A percentile compares a stretch with the other conserved stretches of the same genome.
phyloP scores from a whole-genome alignment of 2,888 invertebrate genomes.

The Tachina grossa region DNA sequence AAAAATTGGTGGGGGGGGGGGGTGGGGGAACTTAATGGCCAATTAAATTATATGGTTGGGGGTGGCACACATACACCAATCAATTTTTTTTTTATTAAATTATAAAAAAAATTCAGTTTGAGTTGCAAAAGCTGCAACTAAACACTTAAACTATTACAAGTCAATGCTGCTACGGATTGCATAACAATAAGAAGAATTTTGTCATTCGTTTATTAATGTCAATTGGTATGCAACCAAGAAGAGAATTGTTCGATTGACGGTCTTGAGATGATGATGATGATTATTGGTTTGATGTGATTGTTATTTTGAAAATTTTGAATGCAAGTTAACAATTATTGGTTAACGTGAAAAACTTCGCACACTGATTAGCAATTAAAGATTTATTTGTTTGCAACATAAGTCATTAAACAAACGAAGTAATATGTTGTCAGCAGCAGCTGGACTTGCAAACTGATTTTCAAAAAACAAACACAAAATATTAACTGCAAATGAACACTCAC shows the following conservation, averaged over 20 bases:
- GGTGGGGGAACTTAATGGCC: background rate
- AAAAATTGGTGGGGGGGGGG: background rate
- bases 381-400: conserved; percentile 50
- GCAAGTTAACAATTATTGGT: conserved; percentile 35
- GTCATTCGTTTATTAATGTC: conserved; percentile 1
- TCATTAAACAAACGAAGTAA: background rate
- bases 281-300: conserved; percentile 12
- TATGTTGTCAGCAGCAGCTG: conserved; percentile 2
- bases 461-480: conserved; percentile 20
- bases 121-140: background rate
- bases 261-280: background rate
- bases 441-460: conserved; percentile 35
- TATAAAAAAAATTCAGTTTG: background rate
- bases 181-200: conserved; percentile 24
- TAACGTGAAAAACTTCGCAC: conserved; percentile 46
- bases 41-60: background rate
- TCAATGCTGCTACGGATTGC: background rate
- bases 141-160: background rate
- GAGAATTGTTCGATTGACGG: background rate
- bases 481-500: background rate
- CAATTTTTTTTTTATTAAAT: background rate
- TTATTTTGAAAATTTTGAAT: conserved; percentile 15
- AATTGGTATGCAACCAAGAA: conserved; percentile 4
- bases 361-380: conserved; percentile 58
- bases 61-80: background rate